These are phyloP conservation scores for Pachyseris speciosa DNA, from an alignment of 64 coral and sea anemone species.

Conservation along the genomic window DNA sequence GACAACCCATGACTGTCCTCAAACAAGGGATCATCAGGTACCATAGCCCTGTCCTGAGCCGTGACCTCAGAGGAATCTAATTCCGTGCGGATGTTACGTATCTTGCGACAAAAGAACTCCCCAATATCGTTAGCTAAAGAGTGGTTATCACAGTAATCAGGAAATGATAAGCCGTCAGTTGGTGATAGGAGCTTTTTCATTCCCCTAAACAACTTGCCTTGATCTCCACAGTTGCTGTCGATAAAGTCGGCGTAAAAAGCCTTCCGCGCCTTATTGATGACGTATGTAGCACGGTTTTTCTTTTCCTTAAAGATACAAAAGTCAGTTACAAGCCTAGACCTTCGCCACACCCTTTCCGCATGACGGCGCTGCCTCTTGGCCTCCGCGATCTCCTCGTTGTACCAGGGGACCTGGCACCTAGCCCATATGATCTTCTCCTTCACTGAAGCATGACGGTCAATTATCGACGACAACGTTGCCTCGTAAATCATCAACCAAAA, in stretches of 20 bases:
- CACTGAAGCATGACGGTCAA: constrained; percentile 57
- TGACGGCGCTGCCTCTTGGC: constrained; percentile 64
- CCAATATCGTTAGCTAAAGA: too few species aligned
- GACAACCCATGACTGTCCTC: too few species aligned
- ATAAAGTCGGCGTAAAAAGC: constrained; percentile 72
- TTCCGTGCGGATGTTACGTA: too few species aligned
- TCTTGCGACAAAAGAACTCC: too few species aligned
- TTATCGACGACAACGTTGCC: constrained; percentile 35
- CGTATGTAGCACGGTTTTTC: constrained; percentile 58
- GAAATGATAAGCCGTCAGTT: constrained; percentile 44
- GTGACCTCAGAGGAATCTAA: too few species aligned
- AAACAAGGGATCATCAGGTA: too few species aligned
- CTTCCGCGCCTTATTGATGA: constrained; percentile 73
- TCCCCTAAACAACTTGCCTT: constrained; percentile 67
- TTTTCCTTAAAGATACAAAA: constrained; percentile 59
- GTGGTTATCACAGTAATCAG: constrained; percentile 53
- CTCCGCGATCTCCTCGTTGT: constrained; percentile 70
- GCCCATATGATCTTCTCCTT: constrained; percentile 41
- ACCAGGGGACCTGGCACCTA: constrained; percentile 74
- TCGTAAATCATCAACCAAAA: background rate
- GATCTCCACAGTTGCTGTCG: constrained; percentile 58
- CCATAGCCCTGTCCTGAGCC: too few species aligned
- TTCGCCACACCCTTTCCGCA: constrained; percentile 65
- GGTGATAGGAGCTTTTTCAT: constrained; percentile 67
- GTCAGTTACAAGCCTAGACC: constrained; percentile 53